Conservation (phyloP, 2,888 invertebrate genomes). For the Clepsis dumicolana region DNA sequence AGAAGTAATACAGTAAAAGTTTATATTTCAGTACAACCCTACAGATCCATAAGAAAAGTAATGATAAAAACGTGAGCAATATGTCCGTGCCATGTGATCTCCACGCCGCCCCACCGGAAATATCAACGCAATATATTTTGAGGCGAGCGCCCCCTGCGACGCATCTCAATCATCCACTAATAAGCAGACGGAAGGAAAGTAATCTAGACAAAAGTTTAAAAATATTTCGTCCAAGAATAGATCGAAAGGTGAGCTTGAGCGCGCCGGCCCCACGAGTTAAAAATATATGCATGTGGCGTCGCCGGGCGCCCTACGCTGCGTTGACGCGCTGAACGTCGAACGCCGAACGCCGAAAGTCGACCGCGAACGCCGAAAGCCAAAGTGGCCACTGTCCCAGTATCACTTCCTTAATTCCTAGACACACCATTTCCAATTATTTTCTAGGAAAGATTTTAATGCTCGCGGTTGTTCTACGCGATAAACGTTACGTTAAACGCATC, state of each 20-base stretch:
- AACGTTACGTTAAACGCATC: too few relatives aligned
- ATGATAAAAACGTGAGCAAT: conserved; percentile 58
- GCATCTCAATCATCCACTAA: conserved; percentile 84
- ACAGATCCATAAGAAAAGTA: conserved; percentile 43
- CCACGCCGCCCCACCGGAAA: conserved; percentile 69
- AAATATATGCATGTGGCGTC: conserved; percentile 71
- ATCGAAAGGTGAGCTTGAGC: conserved; percentile 83
- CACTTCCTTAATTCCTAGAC: neutral
- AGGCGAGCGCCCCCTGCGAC: conserved; percentile 82
- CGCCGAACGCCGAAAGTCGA: conserved; percentile 2
- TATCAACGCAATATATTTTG: conserved; percentile 74
- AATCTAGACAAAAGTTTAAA: conserved; percentile 85
- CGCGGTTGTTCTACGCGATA: too few relatives aligned
- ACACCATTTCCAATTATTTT: neutral
- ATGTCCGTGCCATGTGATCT: conserved; percentile 62
- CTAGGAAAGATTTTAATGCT: neutral
- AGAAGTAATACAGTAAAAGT: conserved; percentile 15
- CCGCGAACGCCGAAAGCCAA: neutral
- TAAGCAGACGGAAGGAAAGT: conserved; percentile 84
- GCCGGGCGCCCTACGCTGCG: conserved; percentile 53
- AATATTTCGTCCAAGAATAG: conserved; percentile 79
- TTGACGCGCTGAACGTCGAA: conserved; percentile 23
- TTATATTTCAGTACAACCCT: conserved; percentile 41
- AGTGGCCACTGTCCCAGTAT: neutral
- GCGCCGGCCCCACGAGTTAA: conserved; percentile 78